These are phyloP conservation scores for Poecilus cupreus DNA, from an alignment of 2,888 invertebrate species.

Conservation along the genomic window DNA sequence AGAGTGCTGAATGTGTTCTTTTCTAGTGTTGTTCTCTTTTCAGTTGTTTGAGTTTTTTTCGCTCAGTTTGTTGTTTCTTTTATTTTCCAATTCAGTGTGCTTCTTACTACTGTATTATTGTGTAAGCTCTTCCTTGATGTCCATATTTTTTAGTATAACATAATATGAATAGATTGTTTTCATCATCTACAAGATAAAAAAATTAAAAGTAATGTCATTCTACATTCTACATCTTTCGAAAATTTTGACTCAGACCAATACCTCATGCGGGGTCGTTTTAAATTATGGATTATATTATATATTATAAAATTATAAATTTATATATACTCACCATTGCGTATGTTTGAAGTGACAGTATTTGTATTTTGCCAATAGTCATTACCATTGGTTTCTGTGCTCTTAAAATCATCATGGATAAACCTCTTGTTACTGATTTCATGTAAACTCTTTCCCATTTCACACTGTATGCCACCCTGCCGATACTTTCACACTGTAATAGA, in stretches of 20 bases:
- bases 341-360: not conserved
- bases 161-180: not conserved
- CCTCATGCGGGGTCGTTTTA: too few species aligned
- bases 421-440: not conserved
- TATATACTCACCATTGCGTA: not conserved
- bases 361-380: not conserved
- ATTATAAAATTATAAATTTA: too few species aligned
- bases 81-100: too few species aligned
- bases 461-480: not conserved
- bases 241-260: too few species aligned
- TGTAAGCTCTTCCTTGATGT: not conserved
- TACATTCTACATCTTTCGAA: too few species aligned
- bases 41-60: too few species aligned
- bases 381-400: not conserved
- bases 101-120: too few species aligned
- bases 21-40: too few species aligned
- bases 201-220: too few species aligned
- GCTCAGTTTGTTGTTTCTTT: too few species aligned
- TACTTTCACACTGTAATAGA: not conserved
- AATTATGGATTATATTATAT: too few species aligned
- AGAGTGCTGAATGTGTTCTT: too few species aligned
- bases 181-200: not conserved
- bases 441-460: not conserved
- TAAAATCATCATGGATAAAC: not conserved
- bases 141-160: not conserved